Evolutionary conservation across 2,888 invertebrate species (phyloP).

Genomic region (Clistopyga incitator): DNA sequence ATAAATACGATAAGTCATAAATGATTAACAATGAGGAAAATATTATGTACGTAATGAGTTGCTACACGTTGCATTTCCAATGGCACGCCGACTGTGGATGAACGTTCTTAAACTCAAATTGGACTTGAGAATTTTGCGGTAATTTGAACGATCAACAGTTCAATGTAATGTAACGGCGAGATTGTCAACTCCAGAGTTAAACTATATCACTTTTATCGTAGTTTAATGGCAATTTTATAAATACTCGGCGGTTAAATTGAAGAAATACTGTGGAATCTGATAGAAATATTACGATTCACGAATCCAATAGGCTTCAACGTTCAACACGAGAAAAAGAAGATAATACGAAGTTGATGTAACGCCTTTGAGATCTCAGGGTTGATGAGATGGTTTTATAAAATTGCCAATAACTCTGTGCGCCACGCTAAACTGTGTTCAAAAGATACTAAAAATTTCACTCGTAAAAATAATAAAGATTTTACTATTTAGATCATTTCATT

Average conservation of each 20-base stretch:
- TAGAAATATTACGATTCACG: constrained; percentile 50
- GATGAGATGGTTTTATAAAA: constrained; percentile 76
- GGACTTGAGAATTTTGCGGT: constrained; percentile 74
- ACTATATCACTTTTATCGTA: constrained; percentile 78
- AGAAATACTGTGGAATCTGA: constrained; percentile 58
- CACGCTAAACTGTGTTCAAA: constrained; percentile 84
- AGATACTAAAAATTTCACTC: constrained; percentile 74
- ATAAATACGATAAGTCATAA: neutral
- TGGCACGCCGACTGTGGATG: constrained; percentile 75
- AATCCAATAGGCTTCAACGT: constrained; percentile 19
- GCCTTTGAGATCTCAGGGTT: constrained; percentile 12
- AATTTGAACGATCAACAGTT: constrained; percentile 74
- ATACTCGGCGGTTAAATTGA: constrained; percentile 47
- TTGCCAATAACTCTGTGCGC: constrained; percentile 80
- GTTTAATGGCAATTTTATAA: constrained; percentile 80
- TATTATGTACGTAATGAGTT: constrained; percentile 7
- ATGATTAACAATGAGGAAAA: neutral
- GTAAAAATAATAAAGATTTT: constrained; percentile 72
- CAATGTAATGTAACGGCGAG: constrained; percentile 71
- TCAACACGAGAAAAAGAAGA: constrained; percentile 21
- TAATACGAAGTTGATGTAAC: neutral
- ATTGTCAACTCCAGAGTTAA: constrained; percentile 80
- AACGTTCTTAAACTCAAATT: constrained; percentile 76
- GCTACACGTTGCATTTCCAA: constrained; percentile 82
- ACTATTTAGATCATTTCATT: constrained; percentile 75